These are phyloP conservation scores for Furcula furcula DNA, from an alignment of 2,888 invertebrate genomes.

Conservation along the genomic window DNA sequence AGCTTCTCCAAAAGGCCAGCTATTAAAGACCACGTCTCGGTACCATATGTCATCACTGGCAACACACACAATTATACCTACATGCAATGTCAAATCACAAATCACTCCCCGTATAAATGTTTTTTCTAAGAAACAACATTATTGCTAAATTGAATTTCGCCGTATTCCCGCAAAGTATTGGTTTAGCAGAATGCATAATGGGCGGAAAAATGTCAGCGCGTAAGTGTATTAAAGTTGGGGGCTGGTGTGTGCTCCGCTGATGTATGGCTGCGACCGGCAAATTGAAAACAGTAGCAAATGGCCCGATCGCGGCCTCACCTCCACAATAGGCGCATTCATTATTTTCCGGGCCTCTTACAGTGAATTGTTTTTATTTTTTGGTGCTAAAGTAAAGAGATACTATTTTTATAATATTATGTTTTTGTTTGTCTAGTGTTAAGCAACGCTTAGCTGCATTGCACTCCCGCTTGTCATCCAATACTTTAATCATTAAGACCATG, in stretches of 20 bases:
- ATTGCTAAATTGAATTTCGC: constrained; percentile 45
- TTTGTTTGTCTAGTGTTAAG: no score
- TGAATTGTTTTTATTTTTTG: neutral
- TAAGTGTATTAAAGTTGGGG: constrained; percentile 74
- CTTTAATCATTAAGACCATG: no score
- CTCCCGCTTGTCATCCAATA: no score
- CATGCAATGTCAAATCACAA: constrained; percentile 10
- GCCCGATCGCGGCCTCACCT: constrained; percentile 54
- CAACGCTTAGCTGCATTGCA: no score
- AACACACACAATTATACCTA: no score
- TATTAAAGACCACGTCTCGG: no score
- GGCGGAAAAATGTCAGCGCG: constrained; percentile 68
- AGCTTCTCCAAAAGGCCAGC: no score
- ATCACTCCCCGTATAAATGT: constrained; percentile 1
- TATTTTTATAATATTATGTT: no score
- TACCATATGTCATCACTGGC: no score
- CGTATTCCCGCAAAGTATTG: constrained; percentile 59
- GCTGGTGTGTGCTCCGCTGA: constrained; percentile 58
- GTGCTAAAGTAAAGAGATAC: neutral
- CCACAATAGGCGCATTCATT: constrained; percentile 41
- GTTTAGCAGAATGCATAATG: constrained; percentile 70
- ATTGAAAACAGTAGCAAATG: constrained; percentile 75
- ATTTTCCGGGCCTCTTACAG: constrained; percentile 3
- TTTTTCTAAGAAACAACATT: constrained; percentile 37
- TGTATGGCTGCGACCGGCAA: constrained; percentile 67